Conservation (phyloP, 2,888 invertebrate species). For the Tenthredo distinguenda region DNA sequence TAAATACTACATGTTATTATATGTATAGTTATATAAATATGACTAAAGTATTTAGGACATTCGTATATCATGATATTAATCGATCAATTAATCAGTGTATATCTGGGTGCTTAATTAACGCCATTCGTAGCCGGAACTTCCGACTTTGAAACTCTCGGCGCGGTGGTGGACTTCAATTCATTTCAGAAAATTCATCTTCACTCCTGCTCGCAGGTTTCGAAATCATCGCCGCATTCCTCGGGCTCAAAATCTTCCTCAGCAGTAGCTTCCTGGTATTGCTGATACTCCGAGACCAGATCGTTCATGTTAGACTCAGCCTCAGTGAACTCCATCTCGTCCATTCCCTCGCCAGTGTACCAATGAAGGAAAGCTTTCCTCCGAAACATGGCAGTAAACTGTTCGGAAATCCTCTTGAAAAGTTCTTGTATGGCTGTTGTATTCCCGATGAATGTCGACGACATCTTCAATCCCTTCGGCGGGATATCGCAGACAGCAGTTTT, state of each 20-base stretch:
- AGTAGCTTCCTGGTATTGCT: slow-evolving; percentile 86
- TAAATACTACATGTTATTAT: slow-evolving; percentile 40
- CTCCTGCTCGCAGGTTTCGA: slow-evolving; percentile 76
- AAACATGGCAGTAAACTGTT: slow-evolving; percentile 83
- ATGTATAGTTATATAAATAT: slow-evolving; percentile 49
- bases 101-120: slow-evolving; percentile 5
- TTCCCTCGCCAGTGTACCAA: slow-evolving; percentile 88
- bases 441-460: slow-evolving; percentile 84
- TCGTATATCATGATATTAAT: slow-evolving; percentile 11
- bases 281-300: slow-evolving; percentile 87
- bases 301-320: slow-evolving; percentile 88
- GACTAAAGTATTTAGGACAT: slow-evolving; percentile 50
- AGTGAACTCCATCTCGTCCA: slow-evolving; percentile 88
- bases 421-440: slow-evolving; percentile 83
- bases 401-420: slow-evolving; percentile 79
- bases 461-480: slow-evolving; percentile 83
- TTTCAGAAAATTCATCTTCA: slow-evolving; percentile 54
- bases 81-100: neutral
- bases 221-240: slow-evolving; percentile 80
- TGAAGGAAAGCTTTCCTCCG: slow-evolving; percentile 88
- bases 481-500: slow-evolving; percentile 91
- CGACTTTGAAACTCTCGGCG: neutral
- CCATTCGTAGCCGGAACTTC: neutral
- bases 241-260: slow-evolving; percentile 81
- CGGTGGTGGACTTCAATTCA: neutral